Evolutionary conservation across 53 echinoderm and acorn worm species (phyloP).

Genomic region (Hippasteria phrygiana): DNA sequence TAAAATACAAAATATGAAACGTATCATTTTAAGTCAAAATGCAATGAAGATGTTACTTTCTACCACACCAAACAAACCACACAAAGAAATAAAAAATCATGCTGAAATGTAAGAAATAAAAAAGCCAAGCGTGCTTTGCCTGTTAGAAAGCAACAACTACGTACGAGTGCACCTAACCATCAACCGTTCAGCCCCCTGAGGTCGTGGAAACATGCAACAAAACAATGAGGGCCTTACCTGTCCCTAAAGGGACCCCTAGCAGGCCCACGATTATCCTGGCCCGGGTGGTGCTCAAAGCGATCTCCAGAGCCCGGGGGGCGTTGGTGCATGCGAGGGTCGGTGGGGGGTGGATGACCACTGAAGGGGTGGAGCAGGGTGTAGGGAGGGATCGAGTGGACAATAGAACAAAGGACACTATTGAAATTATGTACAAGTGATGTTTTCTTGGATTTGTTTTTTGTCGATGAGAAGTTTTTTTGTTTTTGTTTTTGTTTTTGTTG

Average conservation of each 20-base stretch:
- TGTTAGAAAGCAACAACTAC: no score
- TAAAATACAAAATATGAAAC: no score
- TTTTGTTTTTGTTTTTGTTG: background rate
- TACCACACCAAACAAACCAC: no score
- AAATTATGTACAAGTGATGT: background rate
- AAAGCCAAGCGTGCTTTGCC: no score
- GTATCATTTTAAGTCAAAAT: no score
- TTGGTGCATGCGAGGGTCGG: constrained; percentile 50
- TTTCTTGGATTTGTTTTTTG: no score
- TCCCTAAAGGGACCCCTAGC: constrained; percentile 76
- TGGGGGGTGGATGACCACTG: constrained; percentile 59
- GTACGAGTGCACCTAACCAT: background rate
- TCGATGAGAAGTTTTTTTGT: background rate
- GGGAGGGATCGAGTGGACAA: constrained; percentile 28
- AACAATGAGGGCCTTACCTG: constrained; percentile 71
- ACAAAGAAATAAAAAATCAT: no score
- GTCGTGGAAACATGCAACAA: constrained; percentile 35
- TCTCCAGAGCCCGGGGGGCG: constrained; percentile 46
- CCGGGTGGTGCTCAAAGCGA: constrained; percentile 31
- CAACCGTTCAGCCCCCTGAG: background rate
- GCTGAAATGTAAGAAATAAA: no score
- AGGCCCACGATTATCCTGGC: constrained; percentile 65
- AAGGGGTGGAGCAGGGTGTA: constrained; percentile 8
- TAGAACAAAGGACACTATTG: constrained; percentile 61
- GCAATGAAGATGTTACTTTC: no score